Conservation (phyloP, 2,888 invertebrate species). For the Carcina quercana region DNA sequence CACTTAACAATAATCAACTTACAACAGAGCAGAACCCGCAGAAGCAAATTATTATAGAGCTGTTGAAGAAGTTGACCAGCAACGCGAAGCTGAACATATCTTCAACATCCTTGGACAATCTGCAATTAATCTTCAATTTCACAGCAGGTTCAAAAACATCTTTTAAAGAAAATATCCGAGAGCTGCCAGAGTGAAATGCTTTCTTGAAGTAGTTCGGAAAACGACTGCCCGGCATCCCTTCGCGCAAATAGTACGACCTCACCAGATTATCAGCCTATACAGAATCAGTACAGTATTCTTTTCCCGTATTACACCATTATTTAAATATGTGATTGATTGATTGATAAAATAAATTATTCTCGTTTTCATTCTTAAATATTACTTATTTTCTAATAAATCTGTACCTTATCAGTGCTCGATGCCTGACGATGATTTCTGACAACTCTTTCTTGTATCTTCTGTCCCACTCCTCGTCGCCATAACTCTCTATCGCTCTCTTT, state of each 20-base stretch:
- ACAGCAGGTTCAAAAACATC: too few relatives aligned
- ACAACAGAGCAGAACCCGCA: slow-evolving; percentile 45
- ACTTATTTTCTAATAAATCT: not conserved
- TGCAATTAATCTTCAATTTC: too few relatives aligned
- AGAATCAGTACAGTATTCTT: not conserved
- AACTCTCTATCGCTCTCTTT: slow-evolving; percentile 17
- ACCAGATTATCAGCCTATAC: too few relatives aligned
- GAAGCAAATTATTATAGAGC: slow-evolving; percentile 46
- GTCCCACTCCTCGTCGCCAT: slow-evolving; percentile 23
- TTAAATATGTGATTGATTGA: too few relatives aligned
- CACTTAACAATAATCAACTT: slow-evolving; percentile 20
- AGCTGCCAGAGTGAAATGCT: too few relatives aligned
- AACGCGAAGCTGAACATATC: slow-evolving; percentile 40
- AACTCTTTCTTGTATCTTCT: slow-evolving; percentile 28
- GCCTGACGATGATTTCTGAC: slow-evolving; percentile 33
- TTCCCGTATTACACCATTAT: not conserved
- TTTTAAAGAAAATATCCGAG: too few relatives aligned
- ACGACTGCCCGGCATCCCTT: too few relatives aligned
- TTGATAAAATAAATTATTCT: too few relatives aligned
- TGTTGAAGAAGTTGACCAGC: slow-evolving; percentile 48
- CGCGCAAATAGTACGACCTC: too few relatives aligned
- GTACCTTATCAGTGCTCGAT: slow-evolving; percentile 44
- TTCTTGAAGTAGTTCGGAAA: too few relatives aligned
- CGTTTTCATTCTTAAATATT: too few relatives aligned
- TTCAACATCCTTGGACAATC: slow-evolving; percentile 37